These are phyloP conservation scores for Lepidocolaptes lacrymiger DNA, from an alignment of 2,797 vertebrate species.

Conservation along the genomic window DNA sequence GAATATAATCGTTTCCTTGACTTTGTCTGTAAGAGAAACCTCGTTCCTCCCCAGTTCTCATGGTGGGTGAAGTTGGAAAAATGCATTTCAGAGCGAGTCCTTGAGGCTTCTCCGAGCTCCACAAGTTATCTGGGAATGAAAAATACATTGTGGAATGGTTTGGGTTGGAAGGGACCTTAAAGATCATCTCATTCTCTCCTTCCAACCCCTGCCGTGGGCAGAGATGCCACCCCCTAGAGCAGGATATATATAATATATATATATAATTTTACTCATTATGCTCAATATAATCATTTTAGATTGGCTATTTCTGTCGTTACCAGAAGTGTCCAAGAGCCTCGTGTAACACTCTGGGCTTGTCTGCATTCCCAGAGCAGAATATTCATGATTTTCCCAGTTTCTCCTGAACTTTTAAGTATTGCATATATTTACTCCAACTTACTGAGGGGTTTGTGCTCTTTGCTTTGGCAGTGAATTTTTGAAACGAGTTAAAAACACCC, in stretches of 20 bases:
- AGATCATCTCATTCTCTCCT: not conserved
- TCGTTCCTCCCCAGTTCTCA: not conserved
- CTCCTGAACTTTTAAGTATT: not conserved
- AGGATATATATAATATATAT: not conserved
- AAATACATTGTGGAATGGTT: not conserved
- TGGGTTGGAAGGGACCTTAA: not conserved
- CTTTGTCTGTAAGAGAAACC: not conserved
- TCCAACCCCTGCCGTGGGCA: not conserved
- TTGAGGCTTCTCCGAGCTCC: not conserved
- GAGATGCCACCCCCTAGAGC: not conserved
- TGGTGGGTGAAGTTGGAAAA: not conserved
- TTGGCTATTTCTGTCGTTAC: not conserved
- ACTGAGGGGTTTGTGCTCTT: not conserved
- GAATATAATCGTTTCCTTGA: slow-evolving; percentile 17
- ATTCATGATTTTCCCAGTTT: not conserved
- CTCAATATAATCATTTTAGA: not conserved
- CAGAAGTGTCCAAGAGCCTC: not conserved
- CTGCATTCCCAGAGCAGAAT: not conserved
- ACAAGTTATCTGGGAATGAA: not conserved
- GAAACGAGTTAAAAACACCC: not conserved
- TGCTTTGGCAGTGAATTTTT: not conserved
- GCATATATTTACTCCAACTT: not conserved
- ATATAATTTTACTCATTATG: not conserved
- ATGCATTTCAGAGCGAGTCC: not conserved
- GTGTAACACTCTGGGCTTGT: not conserved